Evolutionary conservation across 2,888 invertebrate genomes (phyloP), one percentile per base, ranked within the genome.

Genomic region (Zygothrica quintamaculata): DNA sequence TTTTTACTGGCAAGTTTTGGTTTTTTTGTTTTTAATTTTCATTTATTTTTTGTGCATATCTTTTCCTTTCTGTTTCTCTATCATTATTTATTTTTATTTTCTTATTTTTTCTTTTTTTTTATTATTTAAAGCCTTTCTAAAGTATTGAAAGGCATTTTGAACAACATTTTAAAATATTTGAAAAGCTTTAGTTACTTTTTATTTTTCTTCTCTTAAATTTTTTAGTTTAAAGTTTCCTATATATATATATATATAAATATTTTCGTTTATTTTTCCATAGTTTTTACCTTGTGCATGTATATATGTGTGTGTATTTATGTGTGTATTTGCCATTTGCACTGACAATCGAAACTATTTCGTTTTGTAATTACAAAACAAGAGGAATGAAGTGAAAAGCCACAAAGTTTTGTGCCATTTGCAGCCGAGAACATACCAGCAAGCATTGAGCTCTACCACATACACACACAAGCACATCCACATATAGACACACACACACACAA

Each of bases 331-430:
- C 12, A 11, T 60, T 53, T 62, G 55, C 57, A 36, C 36, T 56
- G 62, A 59, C 69, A 64, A 74, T 64, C 65, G 58, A 73, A 73
- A 73, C 76, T 76, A 75, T 82, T 78, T 82, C 59, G 61, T 60
- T 62, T 75, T 73, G 65, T 76, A 82, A 78, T 82, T 65, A 73
- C 64, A 53, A 62, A 68, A 72, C 78, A 72, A 55, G 64, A 60
- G 82, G 70, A 82, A 78, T 78, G 84, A 79, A 70, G 84, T 82
- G 84, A 82, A 82, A 78, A 78, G 79, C 79, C 73, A 78, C 85
- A 81, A 73, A 73, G 69, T 78, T 70, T 62, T 57, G 42, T 69
- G 61, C 69, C 67, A 65, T 59, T 71, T 67, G 64, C 67, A 71
- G 75, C 40, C 58, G 55, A 61, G 56, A 70, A 75, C 61, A 71